Evolutionary conservation across 2,888 invertebrate species (phyloP).

Genomic region (Campoplex capitator): DNA sequence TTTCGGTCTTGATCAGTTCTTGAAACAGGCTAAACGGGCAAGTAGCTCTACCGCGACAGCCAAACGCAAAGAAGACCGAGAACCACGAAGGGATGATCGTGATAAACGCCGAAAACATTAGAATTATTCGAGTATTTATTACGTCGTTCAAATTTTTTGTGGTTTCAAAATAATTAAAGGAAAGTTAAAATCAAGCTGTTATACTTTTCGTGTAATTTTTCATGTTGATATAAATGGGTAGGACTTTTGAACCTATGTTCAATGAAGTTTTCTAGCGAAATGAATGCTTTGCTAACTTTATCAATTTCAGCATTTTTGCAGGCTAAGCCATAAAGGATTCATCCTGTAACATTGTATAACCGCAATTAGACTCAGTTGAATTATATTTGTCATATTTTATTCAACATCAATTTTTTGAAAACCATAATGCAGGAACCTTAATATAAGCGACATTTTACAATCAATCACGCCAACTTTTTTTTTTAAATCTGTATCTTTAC

Average conservation of each 20-base stretch:
- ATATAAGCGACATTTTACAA: background rate
- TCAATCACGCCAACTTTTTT: background rate
- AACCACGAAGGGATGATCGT: constrained; percentile 80
- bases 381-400: background rate
- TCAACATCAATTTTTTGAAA: background rate
- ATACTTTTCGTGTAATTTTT: background rate
- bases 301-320: background rate
- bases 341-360: background rate
- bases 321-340: background rate
- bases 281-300: background rate
- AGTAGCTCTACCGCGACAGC: constrained; percentile 86
- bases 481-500: background rate
- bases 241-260: background rate
- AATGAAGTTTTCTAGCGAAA: background rate
- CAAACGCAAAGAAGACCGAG: constrained; percentile 87
- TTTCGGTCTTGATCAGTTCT: constrained; percentile 99
- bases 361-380: background rate
- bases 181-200: background rate
- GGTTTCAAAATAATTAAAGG: background rate
- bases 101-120: constrained; percentile 78
- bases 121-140: constrained; percentile 3
- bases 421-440: background rate
- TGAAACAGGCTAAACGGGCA: constrained; percentile 97
- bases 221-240: background rate
- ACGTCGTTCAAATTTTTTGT: background rate